Evolutionary conservation across 1,140 invertebrate genomes (phyloP).

Genomic region (Phthorimaea operculella): DNA sequence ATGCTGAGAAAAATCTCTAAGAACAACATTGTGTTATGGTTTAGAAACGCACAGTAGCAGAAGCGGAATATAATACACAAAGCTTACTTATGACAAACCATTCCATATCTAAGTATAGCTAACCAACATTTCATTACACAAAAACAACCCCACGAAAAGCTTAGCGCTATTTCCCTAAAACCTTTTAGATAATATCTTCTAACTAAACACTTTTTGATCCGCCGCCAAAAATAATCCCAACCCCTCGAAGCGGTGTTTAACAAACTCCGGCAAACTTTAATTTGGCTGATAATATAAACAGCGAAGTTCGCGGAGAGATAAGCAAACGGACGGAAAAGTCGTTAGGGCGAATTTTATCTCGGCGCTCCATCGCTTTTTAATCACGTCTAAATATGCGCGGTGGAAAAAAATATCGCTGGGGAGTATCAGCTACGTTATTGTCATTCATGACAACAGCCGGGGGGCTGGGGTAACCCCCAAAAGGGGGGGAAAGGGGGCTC

Average conservation of each 20-base stretch:
- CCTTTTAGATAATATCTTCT: too few relatives aligned
- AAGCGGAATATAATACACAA: too few relatives aligned
- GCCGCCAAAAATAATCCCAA: neutral
- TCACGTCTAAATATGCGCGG: constrained; percentile 60
- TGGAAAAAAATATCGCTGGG: constrained; percentile 51
- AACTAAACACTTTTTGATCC: neutral
- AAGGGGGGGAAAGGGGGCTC: constrained; percentile 17
- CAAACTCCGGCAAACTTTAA: constrained; percentile 53
- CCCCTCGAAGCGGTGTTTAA: constrained; percentile 13
- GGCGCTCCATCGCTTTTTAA: constrained; percentile 39
- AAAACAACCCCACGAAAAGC: too few relatives aligned
- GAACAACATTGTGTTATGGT: too few relatives aligned
- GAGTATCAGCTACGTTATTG: constrained; percentile 55
- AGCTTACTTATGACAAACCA: too few relatives aligned
- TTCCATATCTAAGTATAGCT: too few relatives aligned
- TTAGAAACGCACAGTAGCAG: too few relatives aligned
- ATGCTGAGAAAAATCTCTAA: too few relatives aligned
- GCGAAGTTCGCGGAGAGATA: constrained; percentile 44
- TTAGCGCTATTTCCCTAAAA: too few relatives aligned
- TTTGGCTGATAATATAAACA: constrained; percentile 54
- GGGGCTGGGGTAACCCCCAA: constrained; percentile 14
- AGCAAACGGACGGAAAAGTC: constrained; percentile 46
- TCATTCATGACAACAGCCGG: constrained; percentile 58
- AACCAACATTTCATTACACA: too few relatives aligned
- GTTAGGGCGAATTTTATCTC: constrained; percentile 49